Evolutionary conservation across 2,113 vertebrate species (phyloP).

Genomic region (Crypturellus undulatus): DNA sequence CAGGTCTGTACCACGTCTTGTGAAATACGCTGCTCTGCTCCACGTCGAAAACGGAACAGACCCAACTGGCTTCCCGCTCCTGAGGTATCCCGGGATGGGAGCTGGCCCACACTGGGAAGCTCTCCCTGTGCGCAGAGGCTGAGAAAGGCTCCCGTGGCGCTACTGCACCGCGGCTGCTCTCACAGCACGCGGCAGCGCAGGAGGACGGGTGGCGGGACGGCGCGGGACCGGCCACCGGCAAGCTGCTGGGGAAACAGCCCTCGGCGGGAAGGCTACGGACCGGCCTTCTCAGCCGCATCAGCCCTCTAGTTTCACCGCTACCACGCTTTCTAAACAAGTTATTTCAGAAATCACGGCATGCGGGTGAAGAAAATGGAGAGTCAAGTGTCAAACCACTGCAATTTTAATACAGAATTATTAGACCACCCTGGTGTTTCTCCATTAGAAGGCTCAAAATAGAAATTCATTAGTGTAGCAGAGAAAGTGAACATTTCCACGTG

Average conservation of each 20-base stretch:
- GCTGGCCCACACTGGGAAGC: background rate
- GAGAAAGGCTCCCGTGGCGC: background rate
- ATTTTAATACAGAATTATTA: background rate
- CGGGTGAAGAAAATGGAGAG: background rate
- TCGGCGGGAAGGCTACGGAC: background rate
- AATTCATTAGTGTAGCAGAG: background rate
- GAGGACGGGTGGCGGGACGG: no score
- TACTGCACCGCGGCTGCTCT: background rate
- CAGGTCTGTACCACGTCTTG: no score
- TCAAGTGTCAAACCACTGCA: fast-evolving
- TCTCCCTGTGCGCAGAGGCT: background rate
- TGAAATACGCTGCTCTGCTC: no score
- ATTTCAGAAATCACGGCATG: background rate
- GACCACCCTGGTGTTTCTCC: background rate
- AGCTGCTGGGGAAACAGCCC: background rate
- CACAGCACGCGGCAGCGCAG: fast-evolving
- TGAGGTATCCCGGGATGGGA: background rate
- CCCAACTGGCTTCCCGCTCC: background rate
- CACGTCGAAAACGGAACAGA: fast-evolving
- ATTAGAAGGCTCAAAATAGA: background rate
- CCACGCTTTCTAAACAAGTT: fast-evolving
- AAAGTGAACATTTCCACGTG: background rate
- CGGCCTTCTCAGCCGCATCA: background rate
- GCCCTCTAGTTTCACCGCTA: background rate
- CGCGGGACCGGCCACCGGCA: no score